phyloP scores from a whole-genome alignment of 1,140 invertebrate species.

The Drosophila funebris region DNA sequence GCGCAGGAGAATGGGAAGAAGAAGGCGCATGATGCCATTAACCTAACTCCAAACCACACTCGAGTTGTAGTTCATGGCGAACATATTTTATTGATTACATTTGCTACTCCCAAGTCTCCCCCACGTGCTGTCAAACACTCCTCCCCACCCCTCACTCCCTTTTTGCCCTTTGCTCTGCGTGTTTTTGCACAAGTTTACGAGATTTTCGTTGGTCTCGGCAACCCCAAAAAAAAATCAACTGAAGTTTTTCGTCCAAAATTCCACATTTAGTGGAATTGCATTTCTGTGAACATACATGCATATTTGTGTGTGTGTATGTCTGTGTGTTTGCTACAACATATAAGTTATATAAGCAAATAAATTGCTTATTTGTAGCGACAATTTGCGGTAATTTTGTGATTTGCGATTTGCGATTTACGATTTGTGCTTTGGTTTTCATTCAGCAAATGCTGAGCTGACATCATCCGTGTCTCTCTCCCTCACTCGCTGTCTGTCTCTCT shows the following conservation, averaged over 20 bases:
- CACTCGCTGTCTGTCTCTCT: not conserved
- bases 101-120: conserved; percentile 26
- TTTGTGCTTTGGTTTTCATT: conserved; percentile 43
- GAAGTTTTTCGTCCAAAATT: not conserved
- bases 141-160: no score
- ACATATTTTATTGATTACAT: conserved; percentile 82
- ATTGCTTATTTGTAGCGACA: conserved; percentile 82
- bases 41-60: conserved; percentile 9
- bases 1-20: not conserved
- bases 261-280: conserved; percentile 47
- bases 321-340: no score
- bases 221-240: conserved; percentile 46
- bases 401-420: conserved; percentile 59
- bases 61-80: conserved; percentile 53
- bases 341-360: conserved; percentile 74
- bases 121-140: no score
- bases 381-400: conserved; percentile 82
- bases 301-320: conserved; percentile 8
- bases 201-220: conserved; percentile 46
- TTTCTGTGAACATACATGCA: conserved; percentile 19
- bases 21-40: conserved; percentile 24
- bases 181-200: conserved; percentile 75
- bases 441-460: conserved; percentile 52
- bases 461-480: conserved; percentile 43
- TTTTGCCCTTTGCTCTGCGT: conserved; percentile 37